A percentile compares a stretch with the other conserved stretches of the same genome.
Evolutionary conservation across 2,113 vertebrate genomes (phyloP).

Genomic region (cat (Felis catus)): F.catus_Fca126_mat1.0 CM031412.1:169884001-169884500

Average conservation of each 20-base stretch:
- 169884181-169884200: not conserved
- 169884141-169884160: not conserved
- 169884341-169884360: constrained; percentile 44
- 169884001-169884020: not conserved
- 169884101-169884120: not conserved
- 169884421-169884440: not conserved
- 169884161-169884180: not conserved
- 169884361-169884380: not conserved
- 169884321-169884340: constrained; percentile 39
- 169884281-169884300: constrained; percentile 47
- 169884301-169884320: not conserved
- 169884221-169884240: not conserved
- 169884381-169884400: not conserved
- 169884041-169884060: not conserved
- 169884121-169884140: not conserved
- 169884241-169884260: constrained; percentile 2
- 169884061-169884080: not conserved
- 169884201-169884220: constrained; percentile 18
- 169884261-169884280: not conserved
- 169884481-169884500: not conserved
- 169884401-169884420: not conserved
- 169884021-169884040: not conserved
- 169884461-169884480: not conserved
- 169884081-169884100: not conserved
- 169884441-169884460: not conserved